Conservation (phyloP, 2,113 vertebrate genomes). For the Pipa parva region DNA sequence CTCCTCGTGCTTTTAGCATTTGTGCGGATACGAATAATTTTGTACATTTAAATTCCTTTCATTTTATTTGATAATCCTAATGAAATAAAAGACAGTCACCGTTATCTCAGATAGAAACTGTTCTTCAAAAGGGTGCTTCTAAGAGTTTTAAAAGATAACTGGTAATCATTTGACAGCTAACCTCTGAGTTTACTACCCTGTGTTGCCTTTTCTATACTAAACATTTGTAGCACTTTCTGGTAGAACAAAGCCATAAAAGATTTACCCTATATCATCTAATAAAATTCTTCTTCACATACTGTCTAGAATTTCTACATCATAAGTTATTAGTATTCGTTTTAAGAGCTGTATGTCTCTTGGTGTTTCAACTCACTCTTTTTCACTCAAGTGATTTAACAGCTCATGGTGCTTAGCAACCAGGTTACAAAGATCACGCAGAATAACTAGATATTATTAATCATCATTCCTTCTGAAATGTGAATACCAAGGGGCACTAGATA, state of each 20-base stretch:
- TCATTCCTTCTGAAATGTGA: neutral
- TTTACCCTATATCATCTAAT: neutral
- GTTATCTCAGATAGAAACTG: too few species aligned
- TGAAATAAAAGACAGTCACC: too few species aligned
- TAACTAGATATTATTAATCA: slow-evolving; percentile 25
- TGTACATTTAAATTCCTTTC: too few species aligned
- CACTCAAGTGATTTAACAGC: slow-evolving; percentile 56
- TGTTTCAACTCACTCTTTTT: slow-evolving; percentile 49
- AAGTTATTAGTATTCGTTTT: slow-evolving; percentile 4
- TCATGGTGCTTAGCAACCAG: slow-evolving; percentile 51
- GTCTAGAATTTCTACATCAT: neutral
- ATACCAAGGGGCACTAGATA: slow-evolving; percentile 3
- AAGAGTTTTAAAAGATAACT: too few species aligned
- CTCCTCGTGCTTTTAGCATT: too few species aligned
- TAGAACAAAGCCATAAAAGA: slow-evolving; percentile 6
- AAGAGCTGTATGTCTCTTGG: neutral
- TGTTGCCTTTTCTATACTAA: too few species aligned
- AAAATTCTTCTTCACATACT: slow-evolving; percentile 1
- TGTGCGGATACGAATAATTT: too few species aligned
- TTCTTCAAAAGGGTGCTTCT: too few species aligned
- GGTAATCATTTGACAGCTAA: too few species aligned
- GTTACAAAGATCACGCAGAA: slow-evolving; percentile 24
- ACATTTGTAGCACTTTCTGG: too few species aligned
- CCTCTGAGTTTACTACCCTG: too few species aligned
- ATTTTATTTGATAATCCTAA: too few species aligned